phyloP scores from a whole-genome alignment of 2,113 vertebrate genomes.

The Reinhardtius hippoglossoides region DNA sequence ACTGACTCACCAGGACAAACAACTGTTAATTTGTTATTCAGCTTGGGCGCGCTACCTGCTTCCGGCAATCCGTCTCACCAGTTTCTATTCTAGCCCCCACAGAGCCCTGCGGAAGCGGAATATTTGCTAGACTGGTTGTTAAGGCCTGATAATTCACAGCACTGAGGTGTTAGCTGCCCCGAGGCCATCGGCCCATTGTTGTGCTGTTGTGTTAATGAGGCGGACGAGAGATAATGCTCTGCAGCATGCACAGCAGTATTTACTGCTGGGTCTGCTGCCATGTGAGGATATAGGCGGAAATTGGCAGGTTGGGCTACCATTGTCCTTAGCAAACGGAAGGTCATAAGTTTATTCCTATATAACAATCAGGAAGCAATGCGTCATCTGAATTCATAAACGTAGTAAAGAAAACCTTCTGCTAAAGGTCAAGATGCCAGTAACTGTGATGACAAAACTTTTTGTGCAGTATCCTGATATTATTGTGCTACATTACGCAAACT shows the following conservation, averaged over 20 bases:
- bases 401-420: background rate
- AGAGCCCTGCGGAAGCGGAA: conserved; percentile 60
- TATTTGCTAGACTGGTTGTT: conserved; percentile 63
- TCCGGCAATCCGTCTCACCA: conserved; percentile 59
- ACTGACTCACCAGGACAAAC: conserved; percentile 65
- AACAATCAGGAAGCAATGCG: background rate
- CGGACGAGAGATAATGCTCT: conserved; percentile 35
- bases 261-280: conserved; percentile 19
- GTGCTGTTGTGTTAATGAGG: conserved; percentile 64
- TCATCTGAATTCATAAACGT: background rate
- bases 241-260: conserved; percentile 19
- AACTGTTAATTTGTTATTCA: conserved; percentile 72
- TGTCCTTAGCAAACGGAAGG: background rate
- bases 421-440: conserved; percentile 17
- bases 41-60: conserved; percentile 56
- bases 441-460: background rate
- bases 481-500: background rate
- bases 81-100: conserved; percentile 51
- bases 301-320: background rate
- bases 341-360: conserved; percentile 1
- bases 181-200: conserved; percentile 50
- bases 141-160: conserved; percentile 67
- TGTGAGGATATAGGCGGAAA: conserved; percentile 14
- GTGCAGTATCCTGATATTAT: background rate
- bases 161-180: conserved; percentile 58